phyloP scores from a whole-genome alignment of 2,888 invertebrate genomes.

The Rugalucina vietnamica region DNA sequence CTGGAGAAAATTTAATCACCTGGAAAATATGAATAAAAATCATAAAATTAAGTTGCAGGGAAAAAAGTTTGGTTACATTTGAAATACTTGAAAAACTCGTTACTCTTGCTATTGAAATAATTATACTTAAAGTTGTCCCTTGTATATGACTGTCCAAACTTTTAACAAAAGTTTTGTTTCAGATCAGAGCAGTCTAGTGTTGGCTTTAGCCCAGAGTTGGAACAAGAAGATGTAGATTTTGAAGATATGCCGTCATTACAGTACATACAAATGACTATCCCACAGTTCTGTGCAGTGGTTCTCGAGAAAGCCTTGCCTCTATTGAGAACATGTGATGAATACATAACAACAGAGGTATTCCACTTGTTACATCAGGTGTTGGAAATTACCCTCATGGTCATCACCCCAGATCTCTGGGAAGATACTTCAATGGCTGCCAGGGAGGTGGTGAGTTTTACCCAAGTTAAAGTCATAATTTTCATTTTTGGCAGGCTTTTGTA shows the following conservation, averaged over 20 bases:
- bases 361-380: conserved; percentile 72
- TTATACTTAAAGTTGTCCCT: no score
- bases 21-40: no score
- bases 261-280: conserved; percentile 79
- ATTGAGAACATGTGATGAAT: conserved; percentile 70
- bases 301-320: conserved; percentile 75
- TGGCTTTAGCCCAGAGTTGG: conserved; percentile 64
- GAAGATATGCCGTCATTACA: conserved; percentile 78
- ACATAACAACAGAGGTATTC: conserved; percentile 67
- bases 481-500: no score
- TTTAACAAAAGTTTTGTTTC: no score
- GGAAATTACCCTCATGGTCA: conserved; percentile 65
- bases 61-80: no score
- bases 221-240: conserved; percentile 73
- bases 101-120: no score
- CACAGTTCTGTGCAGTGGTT: conserved; percentile 79
- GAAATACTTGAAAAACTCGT: no score
- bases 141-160: no score
- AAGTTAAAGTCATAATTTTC: no score
- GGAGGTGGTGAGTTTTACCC: conserved; percentile 77
- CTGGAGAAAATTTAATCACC: no score
- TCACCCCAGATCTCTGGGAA: conserved; percentile 75
- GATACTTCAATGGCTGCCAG: conserved; percentile 77
- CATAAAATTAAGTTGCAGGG: no score
- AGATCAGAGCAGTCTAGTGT: conserved; percentile 55